Evolutionary conservation across 2,797 vertebrate species (phyloP), one percentile per base, ranked within the genome.

Genomic region (Crax fasciolata): DNA sequence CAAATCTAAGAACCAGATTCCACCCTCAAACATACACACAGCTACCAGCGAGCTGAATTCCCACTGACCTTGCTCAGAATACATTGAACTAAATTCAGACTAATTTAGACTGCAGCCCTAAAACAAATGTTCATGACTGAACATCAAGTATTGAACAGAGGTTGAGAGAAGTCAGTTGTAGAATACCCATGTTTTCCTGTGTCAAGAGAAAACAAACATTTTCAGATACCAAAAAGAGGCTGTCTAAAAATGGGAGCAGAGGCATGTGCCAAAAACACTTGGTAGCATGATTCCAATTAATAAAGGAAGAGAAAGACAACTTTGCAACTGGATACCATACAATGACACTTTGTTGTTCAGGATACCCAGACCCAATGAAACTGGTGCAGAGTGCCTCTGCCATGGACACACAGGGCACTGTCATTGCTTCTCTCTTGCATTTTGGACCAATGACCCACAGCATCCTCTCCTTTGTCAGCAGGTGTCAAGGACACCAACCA

Each of bases 81-180:
- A 67, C 30, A 78, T 13, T 57, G 59, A 94, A 81, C 43, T 54
- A 62, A 86, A 55, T 90, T 84, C 49, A 78, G 43, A 51, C 51
- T 78, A 73, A 73, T 62, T 95, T 62, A 90, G 76, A 39, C 20
- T 58, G 35, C 20, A 81, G 63, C 13, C 35, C 25, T 84, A 67
- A 88, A 95, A 86, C 27, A 39, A 84, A 79, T 21, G 19, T 46
- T 90, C 72, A 51, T 68, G 89, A 68, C 19, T 78, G 79, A 93
- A 75, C 39, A 72, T 20, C 46, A 83, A 49, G 61, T 58, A 59
- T 49, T 61, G 39, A 68, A 70, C 20, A 81, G 44, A 85, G 65
- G 19, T 4, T 65, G 57, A 61, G 46, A 38, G 51, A 83, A 77
- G 46, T 70, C 54, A 66, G 13, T 32, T 83, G 35, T 52, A 84